These are phyloP conservation scores for Latheticus oryzae DNA, from an alignment of 2,888 invertebrate genomes.

Conservation along the genomic window DNA sequence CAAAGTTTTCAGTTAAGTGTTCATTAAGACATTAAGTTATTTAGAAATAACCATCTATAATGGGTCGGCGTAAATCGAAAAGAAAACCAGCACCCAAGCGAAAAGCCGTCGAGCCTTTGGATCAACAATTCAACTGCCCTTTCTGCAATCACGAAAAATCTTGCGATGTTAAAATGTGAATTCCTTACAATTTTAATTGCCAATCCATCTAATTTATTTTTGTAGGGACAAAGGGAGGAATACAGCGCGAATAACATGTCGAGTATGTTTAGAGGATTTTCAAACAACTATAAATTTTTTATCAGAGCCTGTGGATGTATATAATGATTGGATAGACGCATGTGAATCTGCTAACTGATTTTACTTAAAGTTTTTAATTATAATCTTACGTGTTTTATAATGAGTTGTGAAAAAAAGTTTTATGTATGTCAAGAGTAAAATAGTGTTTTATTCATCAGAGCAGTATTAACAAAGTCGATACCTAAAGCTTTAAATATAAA, in stretches of 20 bases:
- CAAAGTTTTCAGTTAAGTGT: too few relatives aligned
- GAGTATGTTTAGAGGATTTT: conserved; percentile 96
- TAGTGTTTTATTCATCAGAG: conserved; percentile 36
- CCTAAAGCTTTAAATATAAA: conserved; percentile 38
- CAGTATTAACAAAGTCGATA: conserved; percentile 36
- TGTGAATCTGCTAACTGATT: conserved; percentile 92
- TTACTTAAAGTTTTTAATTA: conserved; percentile 18
- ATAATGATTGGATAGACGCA: conserved; percentile 99
- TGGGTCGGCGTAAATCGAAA: conserved; percentile 98
- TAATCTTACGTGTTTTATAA: background rate
- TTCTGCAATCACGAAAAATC: conserved; percentile 99
- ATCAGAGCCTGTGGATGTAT: conserved; percentile 98
- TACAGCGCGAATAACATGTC: conserved; percentile 93
- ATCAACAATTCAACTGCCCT: conserved; percentile 97
- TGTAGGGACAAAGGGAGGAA: conserved; percentile 93
- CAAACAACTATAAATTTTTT: conserved; percentile 96
- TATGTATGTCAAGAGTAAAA: background rate
- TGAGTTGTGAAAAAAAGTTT: conserved; percentile 1
- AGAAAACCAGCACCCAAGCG: conserved; percentile 96
- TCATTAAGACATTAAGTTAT: too few relatives aligned
- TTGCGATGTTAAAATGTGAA: conserved; percentile 99
- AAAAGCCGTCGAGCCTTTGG: conserved; percentile 92
- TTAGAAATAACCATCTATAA: too few relatives aligned
- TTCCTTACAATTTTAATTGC: conserved; percentile 45
- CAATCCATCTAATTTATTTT: conserved; percentile 12